Evolutionary conservation across 2,888 invertebrate species (phyloP), one percentile per base, ranked within the genome.

Genomic region (Euzetes globulus): DNA sequence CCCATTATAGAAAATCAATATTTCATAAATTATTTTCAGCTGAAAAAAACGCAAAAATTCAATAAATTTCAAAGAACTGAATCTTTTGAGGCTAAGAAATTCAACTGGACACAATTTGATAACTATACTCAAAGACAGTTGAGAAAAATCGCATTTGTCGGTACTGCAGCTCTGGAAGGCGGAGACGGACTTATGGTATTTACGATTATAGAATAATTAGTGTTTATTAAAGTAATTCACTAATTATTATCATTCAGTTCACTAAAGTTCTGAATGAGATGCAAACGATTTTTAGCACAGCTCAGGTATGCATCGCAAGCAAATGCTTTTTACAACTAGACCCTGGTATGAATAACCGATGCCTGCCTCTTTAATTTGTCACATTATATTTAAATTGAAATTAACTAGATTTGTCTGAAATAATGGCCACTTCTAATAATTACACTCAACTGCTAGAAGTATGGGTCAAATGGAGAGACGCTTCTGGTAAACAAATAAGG

Each of bases 381-480:
- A n/a, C n/a, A n/a, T n/a, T n/a, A n/a, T n/a, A 33, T 33, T 33
- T 33, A 33, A 33, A 33, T 33, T 33, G n/a, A n/a, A n/a, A n/a
- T 41, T 41, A 41, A 9, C 11, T 50, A 50, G 50, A 50, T 50
- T 55, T 73, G 22, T 45, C 3, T 13, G 19, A 73, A 37, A 70
- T 73, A 17, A 91, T 91, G 83, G 87, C 88, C 0, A 87, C 87
- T 80, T 90, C 90, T 0, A 85, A 88, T 76, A 88, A 91, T 78
- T 89, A 90, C 78, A 87, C 88, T 25, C 90, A 91, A 80, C 83
- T 93, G 60, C 80, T 88, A 19, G 88, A 91, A 79, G 88, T 89
- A 0, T 94, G 94, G 94, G 86, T 85, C 79, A 88, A 89, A 73
- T 94, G 91, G 87, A 86, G 92, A 77, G 90, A 92, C 76, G 88